Base-by-base conservation (phyloP, 2,797 vertebrate species). In the Myripristis murdjan region DNA sequence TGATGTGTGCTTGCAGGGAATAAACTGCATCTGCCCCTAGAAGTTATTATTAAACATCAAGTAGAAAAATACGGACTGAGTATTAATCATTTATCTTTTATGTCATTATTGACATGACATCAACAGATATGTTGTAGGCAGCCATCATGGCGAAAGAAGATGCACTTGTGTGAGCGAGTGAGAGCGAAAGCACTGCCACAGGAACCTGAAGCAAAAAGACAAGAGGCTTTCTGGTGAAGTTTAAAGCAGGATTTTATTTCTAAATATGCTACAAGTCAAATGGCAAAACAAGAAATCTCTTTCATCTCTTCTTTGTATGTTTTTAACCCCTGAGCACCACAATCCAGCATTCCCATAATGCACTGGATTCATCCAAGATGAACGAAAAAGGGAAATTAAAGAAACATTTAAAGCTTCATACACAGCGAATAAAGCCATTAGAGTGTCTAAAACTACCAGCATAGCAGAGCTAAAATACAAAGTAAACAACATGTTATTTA, bases 271-370 rank as follows among this genome's bases (percentile, higher is more conserved):
- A 91, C 88, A 90, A 90, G 83, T 92, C 82, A 93, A 90, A 93
- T 89, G 87, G 87, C 82, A 93, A 94, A 91, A 87, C 68, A 77
- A 71, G 73, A 90, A 86, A 82, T 82, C 71, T 82, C 79, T 86
- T 86, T 88, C 69, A 85, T 64, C 82, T 83, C 16, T 81, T 87
- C 84, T 70, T 75, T 80, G 54, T 76, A 85, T 87, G 84, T 90
- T 88, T 90, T 87, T 73, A 90, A 94, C 93, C 95, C 95, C 95
- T 95, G 95, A 96, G 95, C 92, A 91, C 93, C 94, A 93, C 91
- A 93, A 93, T 92, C 94, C 94, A 94, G 94, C 63, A 70, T 91
- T 88, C 86, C 88, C 84, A 89, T 87, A 90, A 94, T 88, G 79
- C 82, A 86, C 94, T 93, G 93, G 94, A 94, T 93, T 91, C 73